Evolutionary conservation across 92 coral and sea anemone genomes (phyloP), one percentile per base, ranked within the genome.

Genomic region (Actinernus sp.): DNA sequence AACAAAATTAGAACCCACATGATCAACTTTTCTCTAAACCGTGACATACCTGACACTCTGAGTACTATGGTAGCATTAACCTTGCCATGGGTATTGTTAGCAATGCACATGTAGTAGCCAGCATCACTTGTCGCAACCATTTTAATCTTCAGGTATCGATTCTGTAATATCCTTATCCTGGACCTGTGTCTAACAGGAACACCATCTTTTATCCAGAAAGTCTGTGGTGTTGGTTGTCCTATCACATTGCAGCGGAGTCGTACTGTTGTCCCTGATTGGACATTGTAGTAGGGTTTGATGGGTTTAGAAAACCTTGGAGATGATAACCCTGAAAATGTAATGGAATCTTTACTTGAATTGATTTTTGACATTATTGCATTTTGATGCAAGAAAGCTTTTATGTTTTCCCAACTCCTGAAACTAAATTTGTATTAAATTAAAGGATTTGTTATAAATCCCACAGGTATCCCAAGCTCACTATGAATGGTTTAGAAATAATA

Each of bases 61-160:
- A 89, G 71, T 18, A 41, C 39, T 2, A 84, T 62, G 4, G 88
- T 79, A 32, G 47, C 58, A 38, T 74, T 69, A 12, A 74, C 27
- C 55, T 26, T 58, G 12, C 96, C 96, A 39, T 45, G 38, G 26
- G 38, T 11, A 57, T 84, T 89, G 25, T 56, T 49, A 21, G 76
- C 91, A 32, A 57, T 23, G 60, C 96, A 89, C 29, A 74, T 70
- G 65, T 89, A 89, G 39, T 57, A 66, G 23, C 96, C 96, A 17
- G 66, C 82, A 61, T 89, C 96, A 0, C 45, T 23, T 17, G 11
- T 55, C 9, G 21, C 49, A 30, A 53, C 70, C 1, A 17, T 22
- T 55, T 46, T 80, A 37, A 89, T 89, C 72, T 65, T 73, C 49
- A 89, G 34, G 30, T 43, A 58, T 11, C 73, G 62, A 62, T 49